Conservation (phyloP, 2,888 invertebrate genomes). For the Agrenia bidenticulata region DNA sequence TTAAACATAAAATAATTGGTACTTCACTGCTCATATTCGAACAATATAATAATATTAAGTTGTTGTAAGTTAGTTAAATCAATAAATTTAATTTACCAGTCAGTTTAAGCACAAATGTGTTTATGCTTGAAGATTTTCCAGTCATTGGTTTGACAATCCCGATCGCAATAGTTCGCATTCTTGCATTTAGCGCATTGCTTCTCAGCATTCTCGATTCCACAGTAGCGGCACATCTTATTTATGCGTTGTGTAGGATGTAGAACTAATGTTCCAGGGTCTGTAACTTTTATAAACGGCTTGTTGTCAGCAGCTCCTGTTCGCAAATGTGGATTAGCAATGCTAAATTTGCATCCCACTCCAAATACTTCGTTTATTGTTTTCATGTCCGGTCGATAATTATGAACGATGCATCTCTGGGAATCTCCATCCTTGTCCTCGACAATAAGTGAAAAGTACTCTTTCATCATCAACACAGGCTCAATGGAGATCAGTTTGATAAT, state of each 20-base stretch:
- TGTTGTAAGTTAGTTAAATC: too few relatives aligned
- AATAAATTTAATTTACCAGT: too few relatives aligned
- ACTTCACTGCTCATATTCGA: too few relatives aligned
- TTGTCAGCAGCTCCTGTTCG: too few relatives aligned
- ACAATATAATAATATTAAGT: too few relatives aligned
- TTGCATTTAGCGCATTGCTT: slow-evolving; percentile 15
- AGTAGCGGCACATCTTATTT: slow-evolving; percentile 22
- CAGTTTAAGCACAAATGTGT: slow-evolving; percentile 16
- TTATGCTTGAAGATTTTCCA: slow-evolving; percentile 24
- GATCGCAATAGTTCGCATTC: slow-evolving; percentile 7
- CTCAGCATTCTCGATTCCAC: slow-evolving; percentile 21
- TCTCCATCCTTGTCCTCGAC: slow-evolving; percentile 24
- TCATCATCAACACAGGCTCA: slow-evolving; percentile 1
- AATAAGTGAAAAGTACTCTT: neutral
- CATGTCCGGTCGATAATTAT: neutral
- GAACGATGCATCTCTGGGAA: neutral
- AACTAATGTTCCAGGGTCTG: neutral
- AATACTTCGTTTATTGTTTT: neutral
- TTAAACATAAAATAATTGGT: too few relatives aligned
- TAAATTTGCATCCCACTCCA: slow-evolving; percentile 6
- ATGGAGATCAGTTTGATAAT: slow-evolving; percentile 11
- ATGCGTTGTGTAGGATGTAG: slow-evolving; percentile 7
- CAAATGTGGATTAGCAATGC: slow-evolving; percentile 8
- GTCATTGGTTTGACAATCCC: slow-evolving; percentile 16
- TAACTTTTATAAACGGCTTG: too few relatives aligned